A percentile compares a stretch with the other conserved stretches of the same genome.
These are phyloP conservation scores for Calvadosia cruxmelitensis DNA, from an alignment of 30 jellyfish, hydroid and myxozoan species.

Conservation along the genomic window DNA sequence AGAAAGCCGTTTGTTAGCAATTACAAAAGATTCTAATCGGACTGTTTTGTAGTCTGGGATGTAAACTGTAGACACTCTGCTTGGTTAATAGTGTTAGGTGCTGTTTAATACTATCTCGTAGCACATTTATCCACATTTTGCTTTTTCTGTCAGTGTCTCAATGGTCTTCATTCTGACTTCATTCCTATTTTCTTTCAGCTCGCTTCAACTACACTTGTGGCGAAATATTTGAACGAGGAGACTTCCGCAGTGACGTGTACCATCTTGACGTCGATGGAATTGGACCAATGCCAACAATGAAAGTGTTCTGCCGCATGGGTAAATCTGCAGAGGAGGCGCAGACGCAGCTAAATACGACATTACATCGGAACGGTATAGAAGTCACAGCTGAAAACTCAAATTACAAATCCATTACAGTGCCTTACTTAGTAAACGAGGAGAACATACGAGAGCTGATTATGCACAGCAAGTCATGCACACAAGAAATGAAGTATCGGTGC, in stretches of 20 bases:
- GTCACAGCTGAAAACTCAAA: slow-evolving; percentile 41
- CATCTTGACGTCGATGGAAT: slow-evolving; percentile 90
- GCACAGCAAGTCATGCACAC: slow-evolving; percentile 54
- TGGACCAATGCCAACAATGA: slow-evolving; percentile 80
- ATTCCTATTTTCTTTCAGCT: slow-evolving; percentile 38
- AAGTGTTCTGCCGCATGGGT: slow-evolving; percentile 84
- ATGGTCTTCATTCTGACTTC: neutral
- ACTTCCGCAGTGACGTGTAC: slow-evolving; percentile 68
- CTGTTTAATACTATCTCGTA: no score
- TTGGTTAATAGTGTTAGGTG: no score
- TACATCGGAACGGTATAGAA: slow-evolving; percentile 26
- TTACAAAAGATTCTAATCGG: no score
- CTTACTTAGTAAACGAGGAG: slow-evolving; percentile 68
- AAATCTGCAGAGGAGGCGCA: slow-evolving; percentile 63
- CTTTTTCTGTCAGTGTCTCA: no score
- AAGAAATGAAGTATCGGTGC: slow-evolving; percentile 61
- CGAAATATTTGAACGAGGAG: slow-evolving; percentile 74
- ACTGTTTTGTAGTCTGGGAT: no score
- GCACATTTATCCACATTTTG: no score
- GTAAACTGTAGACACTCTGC: no score
- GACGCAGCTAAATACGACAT: slow-evolving; percentile 82
- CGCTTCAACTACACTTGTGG: slow-evolving; percentile 91
- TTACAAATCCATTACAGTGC: slow-evolving; percentile 41
- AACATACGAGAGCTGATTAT: slow-evolving; percentile 66
- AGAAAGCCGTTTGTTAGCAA: no score